These are phyloP conservation scores for Pangasianodon hypophthalmus DNA, from an alignment of 2,113 vertebrate genomes.

Conservation along the genomic window DNA sequence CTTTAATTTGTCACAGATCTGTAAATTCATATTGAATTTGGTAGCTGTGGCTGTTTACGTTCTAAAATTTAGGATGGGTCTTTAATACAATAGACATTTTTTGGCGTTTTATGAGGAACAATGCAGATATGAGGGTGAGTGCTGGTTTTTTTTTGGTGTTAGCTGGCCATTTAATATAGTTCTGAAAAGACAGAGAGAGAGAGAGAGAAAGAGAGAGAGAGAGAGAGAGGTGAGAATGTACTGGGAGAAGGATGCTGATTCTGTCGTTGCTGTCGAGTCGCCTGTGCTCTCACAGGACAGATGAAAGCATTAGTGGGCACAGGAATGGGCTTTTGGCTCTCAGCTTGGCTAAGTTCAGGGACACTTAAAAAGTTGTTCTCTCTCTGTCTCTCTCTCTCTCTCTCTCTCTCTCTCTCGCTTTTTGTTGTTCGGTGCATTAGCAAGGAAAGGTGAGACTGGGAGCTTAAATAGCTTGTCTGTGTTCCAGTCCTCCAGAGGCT, in stretches of 20 bases:
- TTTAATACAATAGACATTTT: neutral
- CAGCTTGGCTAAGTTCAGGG: conserved; percentile 39
- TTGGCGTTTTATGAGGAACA: neutral
- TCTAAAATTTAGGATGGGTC: neutral
- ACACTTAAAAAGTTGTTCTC: conserved; percentile 40
- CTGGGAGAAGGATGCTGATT: conserved; percentile 15
- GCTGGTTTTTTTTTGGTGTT: neutral
- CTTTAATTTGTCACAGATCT: neutral
- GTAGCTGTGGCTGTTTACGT: no score
- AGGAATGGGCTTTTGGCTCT: conserved; percentile 38
- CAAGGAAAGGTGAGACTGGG: conserved; percentile 41
- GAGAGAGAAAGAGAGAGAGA: conserved; percentile 23
- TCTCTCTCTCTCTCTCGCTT: conserved; percentile 16
- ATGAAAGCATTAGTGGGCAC: conserved; percentile 57
- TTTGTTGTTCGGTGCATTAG: conserved; percentile 46
- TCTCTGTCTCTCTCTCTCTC: conserved; percentile 11
- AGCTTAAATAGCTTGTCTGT: conserved; percentile 47
- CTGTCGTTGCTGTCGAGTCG: conserved; percentile 37
- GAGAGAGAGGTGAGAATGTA: neutral
- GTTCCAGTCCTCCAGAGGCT: conserved; percentile 36
- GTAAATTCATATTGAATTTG: neutral
- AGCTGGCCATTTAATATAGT: neutral
- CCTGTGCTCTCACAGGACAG: conserved; percentile 55
- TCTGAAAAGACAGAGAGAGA: neutral
- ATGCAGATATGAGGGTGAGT: neutral